These are phyloP conservation scores for Drosophila ficusphila DNA, from an alignment of 1,140 invertebrate genomes.

Conservation along the genomic window DNA sequence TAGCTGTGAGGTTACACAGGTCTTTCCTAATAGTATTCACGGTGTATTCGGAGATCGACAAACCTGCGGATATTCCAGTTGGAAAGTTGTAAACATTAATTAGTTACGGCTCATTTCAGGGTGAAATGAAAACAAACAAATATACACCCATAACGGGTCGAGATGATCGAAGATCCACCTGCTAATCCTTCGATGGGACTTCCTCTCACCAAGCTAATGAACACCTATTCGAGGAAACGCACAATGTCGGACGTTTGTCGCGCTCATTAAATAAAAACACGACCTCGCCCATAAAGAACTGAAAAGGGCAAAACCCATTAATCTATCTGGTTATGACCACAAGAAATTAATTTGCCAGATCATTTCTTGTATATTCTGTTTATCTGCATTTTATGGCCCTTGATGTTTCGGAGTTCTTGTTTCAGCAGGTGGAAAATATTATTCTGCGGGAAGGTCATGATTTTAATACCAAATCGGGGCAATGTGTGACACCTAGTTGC, in stretches of 20 bases:
- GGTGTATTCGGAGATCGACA: not conserved
- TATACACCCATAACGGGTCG: constrained; percentile 25
- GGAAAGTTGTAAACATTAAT: constrained; percentile 72
- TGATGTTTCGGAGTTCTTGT: constrained; percentile 6
- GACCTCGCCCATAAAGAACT: constrained; percentile 40
- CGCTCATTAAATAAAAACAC: constrained; percentile 66
- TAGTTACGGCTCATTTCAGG: constrained; percentile 72
- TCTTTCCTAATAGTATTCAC: constrained; percentile 2
- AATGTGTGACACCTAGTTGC: constrained; percentile 1
- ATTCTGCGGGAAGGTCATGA: not conserved
- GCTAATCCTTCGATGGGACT: constrained; percentile 38
- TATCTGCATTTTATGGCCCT: constrained; percentile 32
- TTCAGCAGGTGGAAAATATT: constrained; percentile 19
- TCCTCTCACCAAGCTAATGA: constrained; percentile 79
- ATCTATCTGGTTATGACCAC: constrained; percentile 67
- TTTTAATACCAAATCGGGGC: too few species aligned
- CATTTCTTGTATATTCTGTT: constrained; percentile 40
- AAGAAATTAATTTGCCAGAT: constrained; percentile 75
- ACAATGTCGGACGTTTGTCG: constrained; percentile 72
- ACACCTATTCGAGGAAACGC: constrained; percentile 42
- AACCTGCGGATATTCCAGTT: not conserved
- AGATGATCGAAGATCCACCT: constrained; percentile 29
- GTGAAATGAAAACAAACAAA: constrained; percentile 60
- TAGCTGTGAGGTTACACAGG: constrained; percentile 38
- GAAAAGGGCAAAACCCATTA: constrained; percentile 35